Evolutionary conservation across 2,888 invertebrate species (phyloP).

Genomic region (Pollenia griseotomentosa): DNA sequence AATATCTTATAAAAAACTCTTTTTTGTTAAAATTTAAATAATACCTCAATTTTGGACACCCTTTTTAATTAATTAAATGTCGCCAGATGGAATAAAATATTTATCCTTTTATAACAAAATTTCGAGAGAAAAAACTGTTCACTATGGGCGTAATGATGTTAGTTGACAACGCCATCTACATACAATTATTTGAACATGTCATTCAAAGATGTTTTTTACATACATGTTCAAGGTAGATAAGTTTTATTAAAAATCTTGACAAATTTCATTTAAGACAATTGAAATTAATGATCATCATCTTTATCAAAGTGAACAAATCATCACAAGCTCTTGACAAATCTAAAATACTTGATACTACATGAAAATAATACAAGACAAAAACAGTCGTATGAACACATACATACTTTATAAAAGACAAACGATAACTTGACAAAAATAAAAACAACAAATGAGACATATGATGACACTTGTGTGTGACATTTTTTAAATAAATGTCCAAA

Average conservation of each 20-base stretch:
- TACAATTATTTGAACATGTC: no score
- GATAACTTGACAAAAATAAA: conserved; percentile 60
- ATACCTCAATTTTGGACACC: no score
- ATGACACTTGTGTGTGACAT: conserved; percentile 70
- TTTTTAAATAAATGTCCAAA: conserved; percentile 45
- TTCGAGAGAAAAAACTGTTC: no score
- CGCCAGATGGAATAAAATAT: no score
- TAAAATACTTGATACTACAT: conserved; percentile 8
- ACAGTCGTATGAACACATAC: not conserved
- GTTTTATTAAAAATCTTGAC: conserved; percentile 68
- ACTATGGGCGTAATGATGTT: no score
- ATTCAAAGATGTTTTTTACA: conserved; percentile 1
- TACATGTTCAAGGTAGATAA: conserved; percentile 17
- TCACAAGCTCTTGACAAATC: conserved; percentile 33
- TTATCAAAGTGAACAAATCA: conserved; percentile 62
- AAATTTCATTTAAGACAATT: conserved; percentile 74
- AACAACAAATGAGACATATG: conserved; percentile 64
- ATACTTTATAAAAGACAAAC: conserved; percentile 29
- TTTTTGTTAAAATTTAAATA: no score
- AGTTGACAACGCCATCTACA: no score
- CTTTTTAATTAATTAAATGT: no score
- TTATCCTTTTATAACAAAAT: no score
- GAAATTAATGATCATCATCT: conserved; percentile 55
- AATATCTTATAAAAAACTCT: no score
- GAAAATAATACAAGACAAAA: not conserved